phyloP scores from a whole-genome alignment of 1,140 invertebrate species.

The Scaptomyza pallida region DNA sequence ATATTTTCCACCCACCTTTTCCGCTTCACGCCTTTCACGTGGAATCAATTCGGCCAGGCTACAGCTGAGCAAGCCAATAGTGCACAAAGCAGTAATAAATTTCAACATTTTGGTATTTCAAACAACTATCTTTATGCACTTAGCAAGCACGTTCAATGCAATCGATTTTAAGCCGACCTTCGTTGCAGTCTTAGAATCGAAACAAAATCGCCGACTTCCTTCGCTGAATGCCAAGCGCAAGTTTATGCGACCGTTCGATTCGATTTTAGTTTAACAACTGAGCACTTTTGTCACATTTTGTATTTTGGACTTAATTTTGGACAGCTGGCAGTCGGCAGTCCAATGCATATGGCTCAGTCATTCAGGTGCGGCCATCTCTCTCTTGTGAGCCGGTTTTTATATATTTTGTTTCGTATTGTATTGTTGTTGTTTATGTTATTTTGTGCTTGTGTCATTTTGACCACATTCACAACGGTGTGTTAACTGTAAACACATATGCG shows the following conservation, averaged over 20 bases:
- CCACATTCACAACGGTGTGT: constrained; percentile 24
- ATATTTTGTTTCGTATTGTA: constrained; percentile 22
- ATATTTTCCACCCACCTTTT: constrained; percentile 34
- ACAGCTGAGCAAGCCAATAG: constrained; percentile 36
- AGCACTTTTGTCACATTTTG: constrained; percentile 65
- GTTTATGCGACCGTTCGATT: constrained; percentile 60
- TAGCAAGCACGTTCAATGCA: constrained; percentile 14
- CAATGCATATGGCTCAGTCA: constrained; percentile 10
- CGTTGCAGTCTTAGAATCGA: constrained; percentile 43
- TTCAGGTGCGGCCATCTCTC: constrained; percentile 41
- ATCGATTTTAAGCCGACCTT: constrained; percentile 61
- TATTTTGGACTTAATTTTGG: constrained; percentile 49
- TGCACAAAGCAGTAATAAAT: constrained; percentile 24
- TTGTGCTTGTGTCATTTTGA: constrained; percentile 10
- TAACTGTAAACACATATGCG: constrained; percentile 24
- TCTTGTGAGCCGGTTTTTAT: constrained; percentile 68
- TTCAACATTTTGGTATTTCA: constrained; percentile 40
- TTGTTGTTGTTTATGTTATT: constrained; percentile 17
- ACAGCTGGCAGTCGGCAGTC: constrained; percentile 7
- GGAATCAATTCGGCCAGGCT: constrained; percentile 24
- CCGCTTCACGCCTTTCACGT: constrained; percentile 49
- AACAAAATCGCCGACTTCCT: constrained; percentile 19
- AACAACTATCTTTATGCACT: constrained; percentile 2
- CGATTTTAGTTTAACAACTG: constrained; percentile 66
- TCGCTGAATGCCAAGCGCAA: constrained; percentile 45